phyloP scores from a whole-genome alignment of 2,797 vertebrate species.

The Rallus crepitans region DNA sequence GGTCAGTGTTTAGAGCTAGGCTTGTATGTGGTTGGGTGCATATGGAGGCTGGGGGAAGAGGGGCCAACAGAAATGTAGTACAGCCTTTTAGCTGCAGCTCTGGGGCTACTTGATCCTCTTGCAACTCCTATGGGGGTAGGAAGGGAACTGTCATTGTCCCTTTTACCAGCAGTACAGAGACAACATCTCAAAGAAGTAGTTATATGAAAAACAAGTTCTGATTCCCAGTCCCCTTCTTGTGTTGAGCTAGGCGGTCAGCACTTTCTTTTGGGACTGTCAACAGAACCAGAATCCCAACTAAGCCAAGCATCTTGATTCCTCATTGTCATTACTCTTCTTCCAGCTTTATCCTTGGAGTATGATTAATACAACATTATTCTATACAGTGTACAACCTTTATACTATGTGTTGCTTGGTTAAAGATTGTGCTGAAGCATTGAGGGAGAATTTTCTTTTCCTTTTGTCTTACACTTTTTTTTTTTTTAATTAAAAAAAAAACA shows the following conservation, averaged over 20 bases:
- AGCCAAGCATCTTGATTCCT: background rate
- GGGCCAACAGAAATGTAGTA: background rate
- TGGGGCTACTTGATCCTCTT: background rate
- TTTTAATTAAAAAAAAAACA: background rate
- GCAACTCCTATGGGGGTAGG: background rate
- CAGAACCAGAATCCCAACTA: background rate
- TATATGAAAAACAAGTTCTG: background rate
- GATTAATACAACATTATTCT: background rate
- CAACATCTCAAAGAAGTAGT: background rate
- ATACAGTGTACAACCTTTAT: background rate
- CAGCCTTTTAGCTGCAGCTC: background rate
- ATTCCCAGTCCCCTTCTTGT: background rate
- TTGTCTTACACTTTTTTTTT: background rate
- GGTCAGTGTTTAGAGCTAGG: background rate
- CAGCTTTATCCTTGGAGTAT: background rate
- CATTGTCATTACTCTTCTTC: background rate
- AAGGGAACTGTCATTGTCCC: background rate
- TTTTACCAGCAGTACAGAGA: background rate
- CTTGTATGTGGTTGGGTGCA: background rate
- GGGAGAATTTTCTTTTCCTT: background rate
- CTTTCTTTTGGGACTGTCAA: background rate
- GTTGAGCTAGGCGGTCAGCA: background rate
- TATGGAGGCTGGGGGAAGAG: background rate
- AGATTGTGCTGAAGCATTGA: background rate
- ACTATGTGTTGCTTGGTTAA: background rate